Conservation (phyloP, 1,140 invertebrate genomes). For the Drosophila ironensis region DNA sequence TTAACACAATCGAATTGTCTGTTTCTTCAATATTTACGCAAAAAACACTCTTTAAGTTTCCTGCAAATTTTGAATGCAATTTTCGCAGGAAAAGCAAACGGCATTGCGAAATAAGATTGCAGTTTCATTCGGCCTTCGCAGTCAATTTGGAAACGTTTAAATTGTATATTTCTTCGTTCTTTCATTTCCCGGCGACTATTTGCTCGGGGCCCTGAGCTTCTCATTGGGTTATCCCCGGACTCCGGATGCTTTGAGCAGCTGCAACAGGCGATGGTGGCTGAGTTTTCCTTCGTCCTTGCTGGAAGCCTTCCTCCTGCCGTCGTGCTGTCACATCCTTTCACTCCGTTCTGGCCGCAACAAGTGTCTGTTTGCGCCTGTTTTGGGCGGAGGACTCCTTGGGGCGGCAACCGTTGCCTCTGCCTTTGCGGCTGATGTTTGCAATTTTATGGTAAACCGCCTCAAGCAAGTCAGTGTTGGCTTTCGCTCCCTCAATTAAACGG, state of each 20-base stretch:
- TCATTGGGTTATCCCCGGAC: constrained; percentile 19
- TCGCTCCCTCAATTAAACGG: constrained; percentile 24
- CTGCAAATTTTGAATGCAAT: constrained; percentile 3
- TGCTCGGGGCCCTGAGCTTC: constrained; percentile 6
- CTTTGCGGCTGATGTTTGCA: constrained; percentile 42
- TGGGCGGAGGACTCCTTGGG: neutral
- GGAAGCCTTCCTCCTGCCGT: neutral
- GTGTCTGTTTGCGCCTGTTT: constrained; percentile 23
- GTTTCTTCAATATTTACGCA: neutral
- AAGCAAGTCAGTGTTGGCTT: constrained; percentile 27
- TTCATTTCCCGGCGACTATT: constrained; percentile 12
- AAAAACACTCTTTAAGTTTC: neutral
- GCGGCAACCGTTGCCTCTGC: constrained; percentile 13
- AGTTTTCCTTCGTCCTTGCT: neutral
- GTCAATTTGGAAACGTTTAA: constrained; percentile 47
- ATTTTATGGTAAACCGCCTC: constrained; percentile 38
- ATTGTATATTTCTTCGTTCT: constrained; percentile 29
- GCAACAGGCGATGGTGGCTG: constrained; percentile 37
- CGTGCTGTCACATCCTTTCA: constrained; percentile 1
- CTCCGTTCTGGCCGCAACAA: constrained; percentile 4
- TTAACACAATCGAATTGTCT: constrained; percentile 20
- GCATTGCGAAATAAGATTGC: constrained; percentile 33
- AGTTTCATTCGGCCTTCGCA: constrained; percentile 5
- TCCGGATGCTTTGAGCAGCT: constrained; percentile 38
- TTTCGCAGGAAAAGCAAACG: neutral